Evolutionary conservation across 2,888 invertebrate genomes (phyloP).

Genomic region (Drosophila tanythrix): DNA sequence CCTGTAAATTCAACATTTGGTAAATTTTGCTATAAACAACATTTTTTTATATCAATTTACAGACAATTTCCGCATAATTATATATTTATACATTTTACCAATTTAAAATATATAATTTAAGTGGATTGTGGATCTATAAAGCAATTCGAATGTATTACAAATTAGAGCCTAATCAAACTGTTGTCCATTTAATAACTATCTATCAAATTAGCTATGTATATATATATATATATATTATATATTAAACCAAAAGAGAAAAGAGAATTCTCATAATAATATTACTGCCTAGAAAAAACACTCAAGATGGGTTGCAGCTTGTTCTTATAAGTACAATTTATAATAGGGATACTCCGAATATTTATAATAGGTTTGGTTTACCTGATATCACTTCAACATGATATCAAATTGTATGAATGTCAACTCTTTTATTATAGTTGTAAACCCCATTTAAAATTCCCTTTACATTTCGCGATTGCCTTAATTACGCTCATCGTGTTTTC

Average conservation of each 20-base stretch:
- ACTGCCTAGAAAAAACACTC: fast-evolving
- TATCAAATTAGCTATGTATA: neutral
- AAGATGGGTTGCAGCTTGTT: neutral
- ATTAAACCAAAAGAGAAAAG: neutral
- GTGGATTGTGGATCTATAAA: fast-evolving
- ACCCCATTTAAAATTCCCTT: conserved; percentile 44
- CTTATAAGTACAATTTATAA: neutral
- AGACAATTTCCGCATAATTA: neutral
- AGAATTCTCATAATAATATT: too few relatives aligned
- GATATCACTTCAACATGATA: conserved; percentile 12
- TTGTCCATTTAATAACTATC: neutral
- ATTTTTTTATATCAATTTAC: too few relatives aligned
- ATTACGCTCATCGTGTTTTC: conserved; percentile 68
- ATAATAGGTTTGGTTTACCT: neutral
- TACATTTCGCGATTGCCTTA: conserved; percentile 46
- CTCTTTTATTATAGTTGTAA: conserved; percentile 10
- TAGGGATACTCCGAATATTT: neutral
- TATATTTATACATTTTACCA: neutral
- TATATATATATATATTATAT: neutral
- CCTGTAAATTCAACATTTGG: too few relatives aligned
- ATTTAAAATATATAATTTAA: neutral
- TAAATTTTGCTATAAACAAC: too few relatives aligned
- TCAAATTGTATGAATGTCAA: conserved; percentile 13
- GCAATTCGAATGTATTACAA: neutral
- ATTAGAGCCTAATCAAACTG: neutral